phyloP scores from a whole-genome alignment of 2,888 invertebrate genomes.

The Eupithecia abbreviata region DNA sequence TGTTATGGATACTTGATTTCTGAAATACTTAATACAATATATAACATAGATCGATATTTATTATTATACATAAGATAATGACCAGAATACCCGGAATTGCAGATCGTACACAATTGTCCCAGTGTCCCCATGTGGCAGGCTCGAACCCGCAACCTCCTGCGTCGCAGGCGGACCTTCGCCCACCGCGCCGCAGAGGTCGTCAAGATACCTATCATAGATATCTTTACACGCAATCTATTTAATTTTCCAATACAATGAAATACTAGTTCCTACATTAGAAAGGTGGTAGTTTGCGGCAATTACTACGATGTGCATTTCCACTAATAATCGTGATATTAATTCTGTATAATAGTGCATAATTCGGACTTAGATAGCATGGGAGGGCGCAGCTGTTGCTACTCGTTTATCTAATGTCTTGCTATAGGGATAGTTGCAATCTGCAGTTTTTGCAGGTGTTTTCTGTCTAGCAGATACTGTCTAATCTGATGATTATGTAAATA shows the following conservation, averaged over 20 bases:
- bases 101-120: too few species aligned
- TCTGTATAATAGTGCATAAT: conserved; percentile 3
- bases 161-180: too few species aligned
- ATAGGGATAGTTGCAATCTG: not conserved
- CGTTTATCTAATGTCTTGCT: not conserved
- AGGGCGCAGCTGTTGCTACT: not conserved
- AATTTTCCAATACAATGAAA: not conserved
- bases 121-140: too few species aligned
- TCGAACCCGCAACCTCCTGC: too few species aligned
- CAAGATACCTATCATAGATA: too few species aligned
- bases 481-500: not conserved
- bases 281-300: not conserved
- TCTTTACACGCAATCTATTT: not conserved
- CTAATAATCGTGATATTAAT: not conserved
- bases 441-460: conserved; percentile 1
- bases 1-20: too few species aligned
- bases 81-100: too few species aligned
- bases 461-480: not conserved
- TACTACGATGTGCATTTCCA: not conserved
- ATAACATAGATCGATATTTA: too few species aligned
- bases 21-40: too few species aligned
- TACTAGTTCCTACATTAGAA: not conserved
- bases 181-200: too few species aligned
- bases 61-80: too few species aligned
- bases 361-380: not conserved